Evolutionary conservation across 2,113 vertebrate genomes (phyloP), one percentile per base, ranked within the genome.

Genomic region (Poecilia latipinna): DNA sequence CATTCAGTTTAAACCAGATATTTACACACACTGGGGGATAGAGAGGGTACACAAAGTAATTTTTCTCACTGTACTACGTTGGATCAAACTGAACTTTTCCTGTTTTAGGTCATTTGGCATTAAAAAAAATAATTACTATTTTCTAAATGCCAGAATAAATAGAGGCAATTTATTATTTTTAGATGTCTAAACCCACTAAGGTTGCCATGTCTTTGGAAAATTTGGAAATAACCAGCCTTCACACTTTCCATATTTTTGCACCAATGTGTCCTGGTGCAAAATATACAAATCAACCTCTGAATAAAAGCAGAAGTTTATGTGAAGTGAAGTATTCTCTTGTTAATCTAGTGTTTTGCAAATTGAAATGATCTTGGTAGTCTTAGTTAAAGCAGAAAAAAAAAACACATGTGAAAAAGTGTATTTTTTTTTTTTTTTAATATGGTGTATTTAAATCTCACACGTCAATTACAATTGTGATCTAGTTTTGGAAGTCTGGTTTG

Each of bases 401-500:
- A 28, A 28, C 28, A 7, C 33, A 33, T 1, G 7, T 33, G 33
- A 33, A 8, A 8, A 33, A 35, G 33, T 35, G 32, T 33, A 1
- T 35, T 35, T 33, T 35, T 35, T 35, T 33, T 8, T 35, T 35
- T 33, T 8, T 35, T 8, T 33, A 8, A 8, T 35, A 8, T 35
- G 33, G 1, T 37, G 35, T 37, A 37, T 37, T 11, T 37, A 37
- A 37, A 37, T 37, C 10, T 37, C 10, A 37, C 10, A 37, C 0
- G 10, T 37, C 35, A 37, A 37, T 37, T 37, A 37, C 10, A 37
- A 37, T 37, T 37, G 35, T 37, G 10, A 37, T 37, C 35, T 37
- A 37, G 35, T 37, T 37, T 37, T 37, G 10, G 35, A 48, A 48
- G 77, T 70, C 75, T 79, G 77, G 69, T 85, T 60, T 74, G 26